Conservation (phyloP, 1,140 invertebrate genomes). For the Pseudobourletiella spinata region DNA sequence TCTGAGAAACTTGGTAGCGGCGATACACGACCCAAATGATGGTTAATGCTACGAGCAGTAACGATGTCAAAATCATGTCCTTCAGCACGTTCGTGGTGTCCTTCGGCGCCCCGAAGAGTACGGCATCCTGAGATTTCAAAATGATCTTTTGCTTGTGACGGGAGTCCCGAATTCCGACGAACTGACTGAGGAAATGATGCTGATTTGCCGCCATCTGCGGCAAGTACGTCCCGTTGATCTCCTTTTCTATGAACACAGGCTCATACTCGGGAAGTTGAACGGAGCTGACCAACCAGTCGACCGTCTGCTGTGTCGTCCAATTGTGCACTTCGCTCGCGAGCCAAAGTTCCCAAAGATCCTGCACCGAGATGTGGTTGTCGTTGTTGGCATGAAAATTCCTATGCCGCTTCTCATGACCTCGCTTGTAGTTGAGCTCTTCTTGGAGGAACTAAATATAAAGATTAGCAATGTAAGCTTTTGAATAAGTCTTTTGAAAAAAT, state of each 20-base stretch:
- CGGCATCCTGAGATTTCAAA: conserved; percentile 92
- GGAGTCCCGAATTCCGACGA: conserved; percentile 89
- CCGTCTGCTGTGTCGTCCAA: conserved; percentile 91
- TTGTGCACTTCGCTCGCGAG: conserved; percentile 85
- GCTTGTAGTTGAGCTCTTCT: conserved; percentile 86
- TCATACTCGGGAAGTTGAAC: conserved; percentile 92
- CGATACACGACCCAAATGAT: conserved; percentile 81
- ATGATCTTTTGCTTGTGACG: conserved; percentile 92
- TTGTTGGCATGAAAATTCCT: conserved; percentile 87
- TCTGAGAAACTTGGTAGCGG: conserved; percentile 74
- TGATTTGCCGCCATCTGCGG: conserved; percentile 85
- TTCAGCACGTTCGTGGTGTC: conserved; percentile 70
- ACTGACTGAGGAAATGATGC: conserved; percentile 71
- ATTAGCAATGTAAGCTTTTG: too few species aligned
- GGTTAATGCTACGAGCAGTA: conserved; percentile 68
- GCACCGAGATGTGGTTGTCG: conserved; percentile 88
- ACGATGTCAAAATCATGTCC: conserved; percentile 71
- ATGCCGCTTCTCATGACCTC: conserved; percentile 78
- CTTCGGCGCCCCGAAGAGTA: conserved; percentile 91
- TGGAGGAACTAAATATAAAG: conserved; percentile 70
- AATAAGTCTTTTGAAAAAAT: neutral
- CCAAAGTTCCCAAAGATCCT: conserved; percentile 90
- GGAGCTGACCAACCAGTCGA: conserved; percentile 76
- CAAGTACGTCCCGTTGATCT: conserved; percentile 75
- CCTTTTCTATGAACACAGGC: conserved; percentile 68